These are phyloP conservation scores for Campoplex capitator DNA, from an alignment of 2,888 invertebrate species.

Conservation along the genomic window DNA sequence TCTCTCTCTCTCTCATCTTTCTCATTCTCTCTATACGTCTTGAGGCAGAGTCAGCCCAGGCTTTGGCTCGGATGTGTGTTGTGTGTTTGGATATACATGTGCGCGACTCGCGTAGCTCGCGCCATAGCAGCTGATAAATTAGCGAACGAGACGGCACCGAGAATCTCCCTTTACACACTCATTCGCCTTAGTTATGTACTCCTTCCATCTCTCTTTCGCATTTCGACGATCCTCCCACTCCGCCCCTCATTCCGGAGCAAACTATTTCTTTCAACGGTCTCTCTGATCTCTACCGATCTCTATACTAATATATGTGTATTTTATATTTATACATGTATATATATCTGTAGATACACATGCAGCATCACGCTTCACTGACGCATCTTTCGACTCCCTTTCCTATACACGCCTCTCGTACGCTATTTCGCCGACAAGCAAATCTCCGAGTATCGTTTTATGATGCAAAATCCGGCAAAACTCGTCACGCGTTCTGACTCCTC, in stretches of 20 bases:
- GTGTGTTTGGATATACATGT: conserved; percentile 15
- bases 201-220: conserved; percentile 32
- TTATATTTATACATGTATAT: conserved; percentile 1
- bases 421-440: conserved; percentile 57
- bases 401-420: conserved; percentile 31
- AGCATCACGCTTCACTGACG: conserved; percentile 39
- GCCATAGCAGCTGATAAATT: conserved; percentile 70
- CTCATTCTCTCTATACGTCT: conserved; percentile 38
- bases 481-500: conserved; percentile 32
- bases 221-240: conserved; percentile 45
- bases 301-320: conserved; percentile 1
- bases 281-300: conserved; percentile 71
- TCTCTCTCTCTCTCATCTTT: not conserved
- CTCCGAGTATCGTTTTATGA: conserved; percentile 57
- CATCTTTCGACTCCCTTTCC: conserved; percentile 41
- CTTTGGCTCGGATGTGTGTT: not conserved
- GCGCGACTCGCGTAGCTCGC: conserved; percentile 57
- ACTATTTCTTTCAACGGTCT: conserved; percentile 73
- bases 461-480: conserved; percentile 58
- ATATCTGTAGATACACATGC: not conserved
- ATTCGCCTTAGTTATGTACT: conserved; percentile 30
- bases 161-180: conserved; percentile 53
- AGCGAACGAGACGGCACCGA: conserved; percentile 66
- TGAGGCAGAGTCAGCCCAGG: conserved; percentile 34
- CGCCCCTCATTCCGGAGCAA: conserved; percentile 55